A percentile compares a stretch with the other conserved stretches of the same genome.
phyloP scores from a whole-genome alignment of 2,888 invertebrate species.

The Eupeodes latifasciatus region DNA sequence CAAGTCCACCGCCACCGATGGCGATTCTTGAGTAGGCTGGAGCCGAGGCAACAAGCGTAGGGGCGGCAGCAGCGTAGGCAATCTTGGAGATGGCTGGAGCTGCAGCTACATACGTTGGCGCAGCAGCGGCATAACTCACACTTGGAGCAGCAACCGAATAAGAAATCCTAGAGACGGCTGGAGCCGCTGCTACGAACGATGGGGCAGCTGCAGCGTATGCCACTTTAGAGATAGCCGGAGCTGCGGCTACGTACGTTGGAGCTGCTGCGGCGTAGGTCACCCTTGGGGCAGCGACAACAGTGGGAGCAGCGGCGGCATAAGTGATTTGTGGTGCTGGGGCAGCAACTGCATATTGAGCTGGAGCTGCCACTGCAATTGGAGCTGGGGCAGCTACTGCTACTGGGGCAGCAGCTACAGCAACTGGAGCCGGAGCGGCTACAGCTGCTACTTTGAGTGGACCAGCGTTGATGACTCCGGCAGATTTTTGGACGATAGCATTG shows the following conservation, averaged over 20 bases:
- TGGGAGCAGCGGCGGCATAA: constrained; percentile 76
- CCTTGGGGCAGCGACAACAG: constrained; percentile 77
- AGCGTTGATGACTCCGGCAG: constrained; percentile 78
- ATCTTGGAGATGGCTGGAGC: constrained; percentile 80
- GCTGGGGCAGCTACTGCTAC: constrained; percentile 71
- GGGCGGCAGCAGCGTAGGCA: constrained; percentile 79
- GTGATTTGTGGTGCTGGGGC: constrained; percentile 79
- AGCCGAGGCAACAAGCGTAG: constrained; percentile 56
- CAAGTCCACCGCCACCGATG: constrained; percentile 71
- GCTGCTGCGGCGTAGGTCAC: constrained; percentile 78
- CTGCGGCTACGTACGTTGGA: constrained; percentile 77
- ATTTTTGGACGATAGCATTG: constrained; percentile 88
- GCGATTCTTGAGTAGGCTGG: constrained; percentile 72
- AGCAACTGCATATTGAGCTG: constrained; percentile 75
- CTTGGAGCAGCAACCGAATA: constrained; percentile 70
- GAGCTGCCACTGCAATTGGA: constrained; percentile 69
- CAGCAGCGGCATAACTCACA: constrained; percentile 79
- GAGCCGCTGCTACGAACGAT: constrained; percentile 62
- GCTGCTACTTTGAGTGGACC: constrained; percentile 61
- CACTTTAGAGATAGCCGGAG: constrained; percentile 75
- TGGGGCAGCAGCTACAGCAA: constrained; percentile 35
- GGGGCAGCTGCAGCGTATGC: constrained; percentile 78
- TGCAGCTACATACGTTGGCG: constrained; percentile 74
- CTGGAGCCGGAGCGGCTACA: constrained; percentile 52
- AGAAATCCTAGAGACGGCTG: constrained; percentile 68